Evolutionary conservation across 2,797 vertebrate genomes (phyloP), one percentile per base, ranked within the genome.

Genomic region (Leptodactylus fallax): DNA sequence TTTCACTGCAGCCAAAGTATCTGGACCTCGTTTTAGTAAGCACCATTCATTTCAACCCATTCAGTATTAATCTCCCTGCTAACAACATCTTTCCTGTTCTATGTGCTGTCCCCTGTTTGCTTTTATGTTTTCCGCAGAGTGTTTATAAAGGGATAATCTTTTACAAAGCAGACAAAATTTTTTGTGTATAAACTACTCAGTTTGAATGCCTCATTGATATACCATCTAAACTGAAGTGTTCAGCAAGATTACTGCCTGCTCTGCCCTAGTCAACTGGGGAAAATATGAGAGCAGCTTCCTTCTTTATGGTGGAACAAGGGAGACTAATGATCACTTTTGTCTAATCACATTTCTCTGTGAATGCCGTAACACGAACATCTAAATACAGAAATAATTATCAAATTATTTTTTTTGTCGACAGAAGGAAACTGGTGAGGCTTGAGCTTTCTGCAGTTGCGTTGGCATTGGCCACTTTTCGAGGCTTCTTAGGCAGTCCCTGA

Each of bases 61-160:
- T 96, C 96, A 95, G 93, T 95, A 95, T 96, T 97, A 97, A 96
- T 97, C 96, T 95, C 94, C 94, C 94, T 90, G 93, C 95, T 95
- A 95, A 95, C 94, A 95, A 94, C 94, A 95, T 95, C 95, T 96
- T 95, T 95, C 95, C 95, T 95, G 95, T 95, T 94, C 94, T 95
- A 92, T 95, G 94, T 93, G 92, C 94, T 93, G 92, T 95, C 92
- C 94, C 92, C 94, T 95, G 92, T 95, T 95, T 95, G 95, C 95
- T 96, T 96, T 95, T 95, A 95, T 95, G 94, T 95, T 95, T 95
- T 96, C 95, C 94, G 94, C 93, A 92, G 95, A 94, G 94, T 95
- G 95, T 95, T 96, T 97, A 97, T 97, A 97, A 96, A 95, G 95
- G 96, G 97, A 97, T 97, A 97, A 97, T 98, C 97, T 98, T 97